These are phyloP conservation scores for Chanos chanos DNA, from an alignment of 2,797 vertebrate species.

Conservation along the genomic window DNA sequence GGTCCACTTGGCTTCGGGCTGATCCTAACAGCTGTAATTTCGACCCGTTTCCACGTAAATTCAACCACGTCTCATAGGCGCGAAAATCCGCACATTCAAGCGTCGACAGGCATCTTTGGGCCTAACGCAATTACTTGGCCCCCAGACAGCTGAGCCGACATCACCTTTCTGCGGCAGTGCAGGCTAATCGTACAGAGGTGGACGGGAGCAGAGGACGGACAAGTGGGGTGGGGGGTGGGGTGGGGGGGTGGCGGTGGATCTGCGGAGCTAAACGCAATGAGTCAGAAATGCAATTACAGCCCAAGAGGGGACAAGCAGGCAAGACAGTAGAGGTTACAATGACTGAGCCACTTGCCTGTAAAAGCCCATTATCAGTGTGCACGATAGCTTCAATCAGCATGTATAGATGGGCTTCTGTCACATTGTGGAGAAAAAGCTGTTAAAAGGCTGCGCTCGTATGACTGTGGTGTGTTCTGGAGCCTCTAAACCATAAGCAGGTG, in stretches of 20 bases:
- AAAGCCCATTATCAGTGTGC: constrained; percentile 29
- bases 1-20: background rate
- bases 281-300: constrained; percentile 37
- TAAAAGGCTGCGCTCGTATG: no score
- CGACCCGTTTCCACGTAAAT: constrained; percentile 31
- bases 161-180: background rate
- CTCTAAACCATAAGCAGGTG: no score
- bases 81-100: constrained; percentile 11
- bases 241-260: constrained; percentile 9
- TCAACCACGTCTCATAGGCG: constrained; percentile 9
- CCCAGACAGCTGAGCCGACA: background rate
- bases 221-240: constrained; percentile 5
- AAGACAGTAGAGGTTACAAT: constrained; percentile 35
- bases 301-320: constrained; percentile 17
- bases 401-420: no score
- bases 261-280: constrained; percentile 21
- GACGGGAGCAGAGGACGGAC: constrained; percentile 16
- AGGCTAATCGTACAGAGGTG: constrained; percentile 22
- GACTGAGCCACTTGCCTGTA: constrained; percentile 29
- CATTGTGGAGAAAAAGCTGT: no score
- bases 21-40: constrained; percentile 18
- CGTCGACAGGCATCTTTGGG: constrained; percentile 1
- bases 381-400: constrained; percentile 27
- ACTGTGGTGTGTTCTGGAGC: no score
- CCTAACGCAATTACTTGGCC: constrained; percentile 29